Evolutionary conservation across 1,140 invertebrate genomes (phyloP), one percentile per base, ranked within the genome.

Genomic region (Micrasema minimum): DNA sequence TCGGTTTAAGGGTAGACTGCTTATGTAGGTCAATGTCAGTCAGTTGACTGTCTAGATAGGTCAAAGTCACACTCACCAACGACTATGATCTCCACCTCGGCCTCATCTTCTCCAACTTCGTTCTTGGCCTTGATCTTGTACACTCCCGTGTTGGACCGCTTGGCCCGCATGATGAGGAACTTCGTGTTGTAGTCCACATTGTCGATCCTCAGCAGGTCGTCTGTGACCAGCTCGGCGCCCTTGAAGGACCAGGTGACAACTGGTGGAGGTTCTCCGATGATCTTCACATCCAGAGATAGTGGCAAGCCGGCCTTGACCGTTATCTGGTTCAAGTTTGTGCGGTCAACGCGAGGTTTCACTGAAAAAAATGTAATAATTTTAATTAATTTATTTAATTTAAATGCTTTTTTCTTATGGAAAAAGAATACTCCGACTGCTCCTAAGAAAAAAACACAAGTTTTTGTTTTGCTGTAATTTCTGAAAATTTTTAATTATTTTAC

Each of bases 101-200:
- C 96, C 72, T 91, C 89, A 82, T 99, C 97, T 83, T 97, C 92
- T 4, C 98, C 98, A 46, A 96, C 93, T 78, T 92, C 90, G 80
- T 99, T 99, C 76, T 91, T 92, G 1, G 97, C 96, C 61, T 89
- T 94, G 65, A 99, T 93, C 0, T 88, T 90, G 77, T 99, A 99
- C 81, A 92, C 94, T 23, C 98, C 98, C 69, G 91, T 93, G 76
- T 98, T 92, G 4, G 82, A 82, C 23, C 95, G 86, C 78, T 93
- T 93, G 2, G 92, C 88, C 77, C 93, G 91, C 75, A 94, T 87
- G 48, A 96, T 90, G 73, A 95, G 89, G 82, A 97, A 92, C 83
- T 96, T 95, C 0, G 94, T 96, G 76, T 96, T 96, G 77, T 96
- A 95, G 77, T 96, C 94, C 59, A 94, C 86, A 77, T 92, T 94